Conservation (phyloP, 2,888 invertebrate genomes). For the Parnassius apollo region DNA sequence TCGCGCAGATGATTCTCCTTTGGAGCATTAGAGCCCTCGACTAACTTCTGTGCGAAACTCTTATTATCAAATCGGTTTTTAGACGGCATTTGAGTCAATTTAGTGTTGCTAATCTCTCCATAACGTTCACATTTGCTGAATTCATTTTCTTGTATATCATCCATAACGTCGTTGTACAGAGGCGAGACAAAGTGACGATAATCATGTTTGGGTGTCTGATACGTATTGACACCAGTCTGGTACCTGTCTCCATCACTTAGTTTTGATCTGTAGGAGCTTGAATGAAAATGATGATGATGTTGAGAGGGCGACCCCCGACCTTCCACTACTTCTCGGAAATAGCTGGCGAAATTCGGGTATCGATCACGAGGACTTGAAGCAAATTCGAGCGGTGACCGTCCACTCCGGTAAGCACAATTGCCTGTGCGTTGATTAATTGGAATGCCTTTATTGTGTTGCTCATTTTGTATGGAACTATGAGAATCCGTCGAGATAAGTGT, state of each 20-base stretch:
- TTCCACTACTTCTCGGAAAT: constrained; percentile 69
- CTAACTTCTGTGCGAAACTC: constrained; percentile 68
- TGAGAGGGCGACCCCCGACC: constrained; percentile 45
- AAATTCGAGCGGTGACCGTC: constrained; percentile 53
- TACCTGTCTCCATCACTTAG: constrained; percentile 60
- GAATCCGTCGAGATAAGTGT: constrained; percentile 52
- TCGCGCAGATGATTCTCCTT: constrained; percentile 49
- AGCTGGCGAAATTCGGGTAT: constrained; percentile 70
- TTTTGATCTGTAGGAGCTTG: constrained; percentile 49
- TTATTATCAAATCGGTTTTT: constrained; percentile 65
- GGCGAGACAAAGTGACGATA: constrained; percentile 73
- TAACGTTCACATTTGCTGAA: constrained; percentile 74
- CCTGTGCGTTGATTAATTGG: constrained; percentile 53
- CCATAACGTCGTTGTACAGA: constrained; percentile 69
- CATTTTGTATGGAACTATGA: constrained; percentile 41
- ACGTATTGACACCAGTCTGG: constrained; percentile 51
- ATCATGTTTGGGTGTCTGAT: constrained; percentile 56
- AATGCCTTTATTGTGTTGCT: constrained; percentile 46
- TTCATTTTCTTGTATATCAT: constrained; percentile 74
- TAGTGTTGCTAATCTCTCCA: constrained; percentile 70
- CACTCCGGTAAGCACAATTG: constrained; percentile 51
- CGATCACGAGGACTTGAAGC: constrained; percentile 71
- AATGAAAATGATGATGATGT: constrained; percentile 43
- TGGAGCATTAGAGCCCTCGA: constrained; percentile 48
- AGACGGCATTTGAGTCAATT: constrained; percentile 49